Percentiles rank a stretch among this genome's conserved stretches.
phyloP scores from a whole-genome alignment of 2,888 invertebrate genomes.

The Heliconius ismenius region DNA sequence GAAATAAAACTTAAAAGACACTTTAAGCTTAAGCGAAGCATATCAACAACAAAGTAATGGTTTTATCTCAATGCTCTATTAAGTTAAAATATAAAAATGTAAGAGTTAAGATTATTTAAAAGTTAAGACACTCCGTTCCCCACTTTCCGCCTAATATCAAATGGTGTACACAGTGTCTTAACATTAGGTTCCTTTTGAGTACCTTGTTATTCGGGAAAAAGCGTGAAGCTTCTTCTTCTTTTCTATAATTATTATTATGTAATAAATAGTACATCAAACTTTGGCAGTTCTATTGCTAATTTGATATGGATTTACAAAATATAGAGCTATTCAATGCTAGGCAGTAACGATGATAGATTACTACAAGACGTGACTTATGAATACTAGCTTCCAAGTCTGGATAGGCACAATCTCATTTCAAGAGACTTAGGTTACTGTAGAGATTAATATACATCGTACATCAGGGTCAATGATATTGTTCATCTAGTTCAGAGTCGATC shows the following conservation, averaged over 20 bases:
- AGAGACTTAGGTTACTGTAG: conserved; percentile 14
- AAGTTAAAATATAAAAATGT: too few species aligned
- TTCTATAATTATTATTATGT: background rate
- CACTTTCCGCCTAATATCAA: too few species aligned
- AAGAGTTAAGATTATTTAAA: too few species aligned
- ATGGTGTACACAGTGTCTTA: background rate
- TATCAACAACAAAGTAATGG: background rate
- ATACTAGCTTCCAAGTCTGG: conserved; percentile 10
- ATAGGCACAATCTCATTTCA: conserved; percentile 18
- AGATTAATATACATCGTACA: conserved; percentile 13
- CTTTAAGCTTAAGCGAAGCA: background rate
- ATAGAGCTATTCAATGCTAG: conserved; percentile 1
- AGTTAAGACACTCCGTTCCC: too few species aligned
- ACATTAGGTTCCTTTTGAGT: background rate
- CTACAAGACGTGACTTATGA: conserved; percentile 20
- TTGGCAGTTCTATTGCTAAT: background rate
- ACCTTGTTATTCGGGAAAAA: background rate
- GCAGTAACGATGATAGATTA: conserved; percentile 12
- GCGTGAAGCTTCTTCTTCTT: background rate
- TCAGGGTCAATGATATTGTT: background rate
- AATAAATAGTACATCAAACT: background rate
- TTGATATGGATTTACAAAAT: background rate
- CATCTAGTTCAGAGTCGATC: background rate
- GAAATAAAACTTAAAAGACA: background rate
- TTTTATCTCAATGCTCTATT: background rate